phyloP scores from a whole-genome alignment of 2,797 vertebrate species.

The Tiaroga cobitis region DNA sequence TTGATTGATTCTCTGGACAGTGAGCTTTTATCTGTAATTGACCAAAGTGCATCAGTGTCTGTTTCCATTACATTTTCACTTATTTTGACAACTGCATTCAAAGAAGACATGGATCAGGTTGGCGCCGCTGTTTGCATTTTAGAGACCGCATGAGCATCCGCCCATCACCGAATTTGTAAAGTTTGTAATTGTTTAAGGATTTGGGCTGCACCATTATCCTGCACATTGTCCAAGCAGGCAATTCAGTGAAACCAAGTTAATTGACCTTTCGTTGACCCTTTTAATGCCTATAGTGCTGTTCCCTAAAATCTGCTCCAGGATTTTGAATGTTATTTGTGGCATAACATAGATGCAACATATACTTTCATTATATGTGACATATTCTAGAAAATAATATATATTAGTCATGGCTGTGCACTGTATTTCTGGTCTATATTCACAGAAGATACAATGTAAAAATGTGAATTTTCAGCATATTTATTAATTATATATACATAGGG shows the following conservation, averaged over 20 bases:
- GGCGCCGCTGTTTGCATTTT: not conserved
- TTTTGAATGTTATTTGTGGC: not conserved
- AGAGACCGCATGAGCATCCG: not conserved
- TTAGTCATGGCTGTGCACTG: not conserved
- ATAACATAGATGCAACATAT: not conserved
- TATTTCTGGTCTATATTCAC: not conserved
- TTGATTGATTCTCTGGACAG: constrained; percentile 43
- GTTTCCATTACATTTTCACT: constrained; percentile 44
- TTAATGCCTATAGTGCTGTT: not conserved
- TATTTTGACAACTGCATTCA: constrained; percentile 20
- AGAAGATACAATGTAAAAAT: not conserved
- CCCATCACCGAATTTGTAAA: not conserved
- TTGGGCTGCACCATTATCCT: not conserved
- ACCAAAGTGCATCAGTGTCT: constrained; percentile 38
- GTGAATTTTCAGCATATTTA: not conserved
- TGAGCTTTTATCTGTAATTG: constrained; percentile 57
- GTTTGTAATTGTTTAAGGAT: not conserved
- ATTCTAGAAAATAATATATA: not conserved
- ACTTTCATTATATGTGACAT: too few relatives aligned
- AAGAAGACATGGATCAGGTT: constrained; percentile 34
- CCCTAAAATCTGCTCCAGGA: not conserved
- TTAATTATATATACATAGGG: not conserved
- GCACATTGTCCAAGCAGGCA: not conserved
- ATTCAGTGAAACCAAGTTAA: not conserved
- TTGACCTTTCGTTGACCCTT: constrained; percentile 29